phyloP scores from a whole-genome alignment of 2,888 invertebrate genomes.

The Drosophila siamana region DNA sequence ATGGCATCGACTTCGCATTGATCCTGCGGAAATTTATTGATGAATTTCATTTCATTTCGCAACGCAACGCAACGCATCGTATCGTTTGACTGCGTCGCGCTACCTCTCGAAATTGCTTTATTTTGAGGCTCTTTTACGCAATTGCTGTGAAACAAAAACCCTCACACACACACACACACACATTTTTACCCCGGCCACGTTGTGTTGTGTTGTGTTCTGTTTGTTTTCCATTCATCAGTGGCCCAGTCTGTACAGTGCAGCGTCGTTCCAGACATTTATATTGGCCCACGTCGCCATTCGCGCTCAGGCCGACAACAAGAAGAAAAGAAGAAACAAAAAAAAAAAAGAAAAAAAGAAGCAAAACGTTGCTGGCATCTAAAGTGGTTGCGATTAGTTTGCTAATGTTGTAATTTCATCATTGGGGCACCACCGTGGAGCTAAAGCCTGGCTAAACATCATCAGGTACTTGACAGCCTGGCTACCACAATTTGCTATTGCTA shows the following conservation, averaged over 20 bases:
- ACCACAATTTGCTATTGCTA: slow-evolving; percentile 62
- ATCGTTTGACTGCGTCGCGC: slow-evolving; percentile 11
- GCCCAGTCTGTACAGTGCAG: slow-evolving; percentile 7
- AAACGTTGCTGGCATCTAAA: slow-evolving; percentile 74
- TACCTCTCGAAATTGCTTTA: slow-evolving; percentile 72
- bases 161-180: too few relatives aligned
- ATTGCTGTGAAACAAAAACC: slow-evolving; percentile 46
- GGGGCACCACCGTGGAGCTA: slow-evolving; percentile 18
- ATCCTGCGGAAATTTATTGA: slow-evolving; percentile 72
- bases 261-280: slow-evolving; percentile 60
- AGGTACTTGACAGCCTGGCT: slow-evolving; percentile 72
- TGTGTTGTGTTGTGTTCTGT: slow-evolving; percentile 24
- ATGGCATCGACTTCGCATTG: slow-evolving; percentile 58
- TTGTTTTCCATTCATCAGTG: slow-evolving; percentile 49
- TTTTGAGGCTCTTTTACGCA: slow-evolving; percentile 41
- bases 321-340: too few relatives aligned
- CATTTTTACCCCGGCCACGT: too few relatives aligned
- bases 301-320: background rate
- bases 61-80: slow-evolving; percentile 45
- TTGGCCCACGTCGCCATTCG: slow-evolving; percentile 25
- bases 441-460: slow-evolving; percentile 73
- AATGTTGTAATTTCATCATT: slow-evolving; percentile 80
- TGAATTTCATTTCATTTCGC: slow-evolving; percentile 74
- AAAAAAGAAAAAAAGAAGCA: background rate
- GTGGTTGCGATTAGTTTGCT: slow-evolving; percentile 80